These are phyloP conservation scores for Drosophila sp. DNA, from an alignment of 1,140 invertebrate genomes.

Conservation along the genomic window DNA sequence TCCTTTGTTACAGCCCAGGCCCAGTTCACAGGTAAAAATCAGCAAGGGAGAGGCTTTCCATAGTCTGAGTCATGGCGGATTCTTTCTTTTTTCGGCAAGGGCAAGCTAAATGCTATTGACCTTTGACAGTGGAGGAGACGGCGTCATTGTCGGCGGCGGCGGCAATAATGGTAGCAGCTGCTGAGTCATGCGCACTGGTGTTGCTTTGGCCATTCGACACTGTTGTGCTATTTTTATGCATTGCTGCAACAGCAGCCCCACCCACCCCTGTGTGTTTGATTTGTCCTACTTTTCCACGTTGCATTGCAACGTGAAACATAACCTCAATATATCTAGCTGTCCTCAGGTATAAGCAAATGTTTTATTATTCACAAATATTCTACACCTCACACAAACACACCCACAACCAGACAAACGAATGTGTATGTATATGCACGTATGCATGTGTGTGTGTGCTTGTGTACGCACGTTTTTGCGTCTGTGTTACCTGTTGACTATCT, in stretches of 20 bases:
- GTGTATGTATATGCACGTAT: not conserved
- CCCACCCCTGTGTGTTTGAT: conserved; percentile 2
- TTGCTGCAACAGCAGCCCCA: conserved; percentile 21
- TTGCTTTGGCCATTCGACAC: not conserved
- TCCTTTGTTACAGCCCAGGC: not conserved
- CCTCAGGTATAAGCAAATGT: conserved; percentile 11
- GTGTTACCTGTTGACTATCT: conserved; percentile 41
- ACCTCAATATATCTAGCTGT: conserved; percentile 45
- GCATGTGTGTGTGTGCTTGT: conserved; percentile 15
- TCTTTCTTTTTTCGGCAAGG: conserved; percentile 25
- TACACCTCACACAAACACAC: not conserved
- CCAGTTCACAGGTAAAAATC: not conserved
- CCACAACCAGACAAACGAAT: not conserved
- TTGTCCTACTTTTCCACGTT: conserved; percentile 58
- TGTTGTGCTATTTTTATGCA: conserved; percentile 37
- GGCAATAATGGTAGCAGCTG: not conserved
- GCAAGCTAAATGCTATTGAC: conserved; percentile 65
- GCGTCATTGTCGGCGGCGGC: not conserved
- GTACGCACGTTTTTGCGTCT: conserved; percentile 20
- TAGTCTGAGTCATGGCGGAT: conserved; percentile 47
- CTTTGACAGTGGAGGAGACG: conserved; percentile 43
- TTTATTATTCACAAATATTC: conserved; percentile 12
- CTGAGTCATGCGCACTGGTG: conserved; percentile 55
- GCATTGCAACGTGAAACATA: conserved; percentile 53
- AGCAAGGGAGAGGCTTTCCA: conserved; percentile 10